phyloP scores from a whole-genome alignment of 2,797 vertebrate genomes.

The Platyrinchus mystaceus region DNA sequence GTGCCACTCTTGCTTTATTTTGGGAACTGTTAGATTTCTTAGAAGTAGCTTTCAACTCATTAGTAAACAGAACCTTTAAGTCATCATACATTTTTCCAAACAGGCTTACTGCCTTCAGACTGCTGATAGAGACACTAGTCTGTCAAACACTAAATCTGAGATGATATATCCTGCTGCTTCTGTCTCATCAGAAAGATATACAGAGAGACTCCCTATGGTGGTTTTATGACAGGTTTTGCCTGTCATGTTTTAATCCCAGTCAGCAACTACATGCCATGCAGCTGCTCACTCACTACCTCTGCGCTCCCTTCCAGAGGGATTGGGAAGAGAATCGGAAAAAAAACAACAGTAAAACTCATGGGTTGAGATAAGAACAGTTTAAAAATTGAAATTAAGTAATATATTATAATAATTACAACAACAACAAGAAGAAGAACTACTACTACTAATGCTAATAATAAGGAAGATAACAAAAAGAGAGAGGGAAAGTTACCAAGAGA shows the following conservation, averaged over 20 bases:
- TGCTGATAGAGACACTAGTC: conserved; percentile 20
- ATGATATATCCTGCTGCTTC: conserved; percentile 45
- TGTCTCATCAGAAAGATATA: conserved; percentile 26
- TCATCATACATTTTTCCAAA: background rate
- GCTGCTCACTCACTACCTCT: background rate
- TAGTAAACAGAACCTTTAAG: conserved; percentile 11
- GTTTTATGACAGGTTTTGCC: conserved; percentile 42
- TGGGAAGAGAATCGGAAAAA: background rate
- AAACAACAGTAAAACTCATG: too few species aligned
- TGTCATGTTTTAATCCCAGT: background rate
- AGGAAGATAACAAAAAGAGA: background rate
- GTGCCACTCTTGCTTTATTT: background rate
- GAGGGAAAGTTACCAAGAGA: background rate
- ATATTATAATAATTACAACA: background rate
- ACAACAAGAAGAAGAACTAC: background rate
- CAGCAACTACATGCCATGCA: background rate
- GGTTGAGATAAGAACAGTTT: background rate
- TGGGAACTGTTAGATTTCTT: background rate
- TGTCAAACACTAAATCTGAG: conserved; percentile 57
- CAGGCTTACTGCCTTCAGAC: background rate
- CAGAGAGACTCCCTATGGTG: conserved; percentile 23
- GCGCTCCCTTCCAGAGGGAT: accelerated
- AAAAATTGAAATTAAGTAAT: background rate
- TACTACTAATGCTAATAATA: background rate
- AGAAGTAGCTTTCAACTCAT: background rate